Conservation (phyloP, 2,113 vertebrate genomes). For the Haplochromis burtoni region DNA sequence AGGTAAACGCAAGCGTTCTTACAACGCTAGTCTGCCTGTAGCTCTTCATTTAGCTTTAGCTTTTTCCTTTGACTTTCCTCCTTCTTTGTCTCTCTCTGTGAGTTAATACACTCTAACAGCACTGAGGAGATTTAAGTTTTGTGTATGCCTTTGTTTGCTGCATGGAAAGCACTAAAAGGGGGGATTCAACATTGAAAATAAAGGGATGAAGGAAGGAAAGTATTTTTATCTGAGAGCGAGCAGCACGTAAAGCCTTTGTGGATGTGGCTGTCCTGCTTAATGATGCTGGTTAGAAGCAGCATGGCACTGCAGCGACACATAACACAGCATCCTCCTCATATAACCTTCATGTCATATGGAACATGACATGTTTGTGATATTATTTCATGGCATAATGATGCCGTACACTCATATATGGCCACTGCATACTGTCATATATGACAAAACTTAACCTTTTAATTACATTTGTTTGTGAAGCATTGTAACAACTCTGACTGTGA, state of each 20-base stretch:
- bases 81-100: neutral
- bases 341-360: constrained; percentile 41
- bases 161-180: constrained; percentile 35
- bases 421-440: constrained; percentile 24
- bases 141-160: constrained; percentile 24
- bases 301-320: constrained; percentile 5
- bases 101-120: constrained; percentile 22
- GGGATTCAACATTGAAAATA: neutral
- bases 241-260: constrained; percentile 4
- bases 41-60: neutral
- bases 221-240: neutral
- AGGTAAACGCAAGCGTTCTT: constrained; percentile 67
- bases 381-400: neutral
- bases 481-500: neutral
- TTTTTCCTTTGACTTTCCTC: neutral
- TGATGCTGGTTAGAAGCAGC: constrained; percentile 16
- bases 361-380: neutral
- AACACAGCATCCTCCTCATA: constrained; percentile 41
- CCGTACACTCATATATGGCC: constrained; percentile 26
- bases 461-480: neutral
- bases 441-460: neutral
- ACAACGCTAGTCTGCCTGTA: constrained; percentile 32
- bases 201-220: neutral
- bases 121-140: constrained; percentile 4
- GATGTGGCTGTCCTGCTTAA: constrained; percentile 9